Base-by-base conservation (phyloP, 2,888 invertebrate species). In the Ashinkailepas kermadecensis region DNA sequence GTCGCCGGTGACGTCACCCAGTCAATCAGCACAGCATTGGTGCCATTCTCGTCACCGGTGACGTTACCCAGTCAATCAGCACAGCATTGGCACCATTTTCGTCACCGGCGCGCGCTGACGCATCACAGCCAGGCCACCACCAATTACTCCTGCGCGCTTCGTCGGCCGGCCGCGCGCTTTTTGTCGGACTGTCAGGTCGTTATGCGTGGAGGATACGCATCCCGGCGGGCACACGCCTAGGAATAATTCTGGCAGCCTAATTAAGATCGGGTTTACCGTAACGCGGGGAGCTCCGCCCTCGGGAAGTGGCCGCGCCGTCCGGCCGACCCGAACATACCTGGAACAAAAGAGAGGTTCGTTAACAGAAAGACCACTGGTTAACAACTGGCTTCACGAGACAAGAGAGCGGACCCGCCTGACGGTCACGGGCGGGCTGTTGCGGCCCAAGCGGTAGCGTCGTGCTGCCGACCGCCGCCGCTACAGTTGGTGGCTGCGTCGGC, bases 231-330 rank as follows among this genome's bases (percentile, higher is more conserved):
- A 39, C 56, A 54, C 74, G 74, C 56, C 74, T 11, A 13, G 56
- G 13, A 18, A 54, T 9, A 39, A 54, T 21, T 7, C 74, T 21
- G 18, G 74, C 21, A 11, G 54, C 74, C 74, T 74, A 74, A 74
- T 74, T 74, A 74, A 74, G 74, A 74, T 18, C 56, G 56, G 21
- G 18, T 74, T 74, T 74, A 74, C 74, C 74, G 74, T 56, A 10
- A 54, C 54, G 10, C 11, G 21, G 74, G 8, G 54, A 9, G 18
- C 21, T 6, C 56, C 21, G 23, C 15, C 21, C 21, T 8, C 25
- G 23, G 23, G 39, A 39, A 59, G 59, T 59, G 7, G 15, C 13
- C 54, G 7, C 74, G 56, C 54, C 2, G 18, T 8, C 74, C 12
- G 59, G 21, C 56, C 56, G 21, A 21, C 21, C 54, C 12, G 74